phyloP scores from a whole-genome alignment of 1,140 invertebrate genomes.

The Proctacanthus coquilletti region DNA sequence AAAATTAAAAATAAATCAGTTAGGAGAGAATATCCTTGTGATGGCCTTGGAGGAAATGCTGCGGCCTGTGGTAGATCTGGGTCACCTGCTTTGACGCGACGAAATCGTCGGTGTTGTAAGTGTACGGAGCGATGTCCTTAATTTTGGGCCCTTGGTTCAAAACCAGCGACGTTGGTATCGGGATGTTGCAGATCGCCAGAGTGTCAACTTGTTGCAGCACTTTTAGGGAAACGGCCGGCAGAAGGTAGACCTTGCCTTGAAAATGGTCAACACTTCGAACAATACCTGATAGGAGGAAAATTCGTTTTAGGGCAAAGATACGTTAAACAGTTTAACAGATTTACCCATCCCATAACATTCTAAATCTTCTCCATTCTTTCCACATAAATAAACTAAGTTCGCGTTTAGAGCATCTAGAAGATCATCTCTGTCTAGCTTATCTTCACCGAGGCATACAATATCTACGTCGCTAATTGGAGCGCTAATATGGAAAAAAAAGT shows the following conservation, averaged over 20 bases:
- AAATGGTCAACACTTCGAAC: slow-evolving; percentile 20
- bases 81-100: slow-evolving; percentile 21
- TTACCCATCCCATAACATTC: slow-evolving; percentile 23
- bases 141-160: slow-evolving; percentile 16
- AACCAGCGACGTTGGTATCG: slow-evolving; percentile 18
- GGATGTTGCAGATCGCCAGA: slow-evolving; percentile 15
- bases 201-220: slow-evolving; percentile 13
- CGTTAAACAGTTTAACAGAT: background rate
- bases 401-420: slow-evolving; percentile 17
- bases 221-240: slow-evolving; percentile 13
- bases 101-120: slow-evolving; percentile 15
- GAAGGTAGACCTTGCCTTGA: slow-evolving; percentile 11
- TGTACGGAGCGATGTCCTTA: slow-evolving; percentile 15
- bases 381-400: slow-evolving; percentile 24
- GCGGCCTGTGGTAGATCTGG: slow-evolving; percentile 17
- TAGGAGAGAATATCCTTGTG: too few species aligned
- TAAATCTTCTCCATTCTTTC: slow-evolving; percentile 3
- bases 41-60: too few species aligned
- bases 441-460: slow-evolving; percentile 9
- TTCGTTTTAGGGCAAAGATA: background rate
- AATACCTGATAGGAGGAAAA: slow-evolving; percentile 13
- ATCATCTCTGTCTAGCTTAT: slow-evolving; percentile 8
- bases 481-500: slow-evolving; percentile 6
- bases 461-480: slow-evolving; percentile 10
- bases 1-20: too few species aligned